Evolutionary conservation across 2,888 invertebrate genomes (phyloP).

Genomic region (Eupithecia vulgata): DNA sequence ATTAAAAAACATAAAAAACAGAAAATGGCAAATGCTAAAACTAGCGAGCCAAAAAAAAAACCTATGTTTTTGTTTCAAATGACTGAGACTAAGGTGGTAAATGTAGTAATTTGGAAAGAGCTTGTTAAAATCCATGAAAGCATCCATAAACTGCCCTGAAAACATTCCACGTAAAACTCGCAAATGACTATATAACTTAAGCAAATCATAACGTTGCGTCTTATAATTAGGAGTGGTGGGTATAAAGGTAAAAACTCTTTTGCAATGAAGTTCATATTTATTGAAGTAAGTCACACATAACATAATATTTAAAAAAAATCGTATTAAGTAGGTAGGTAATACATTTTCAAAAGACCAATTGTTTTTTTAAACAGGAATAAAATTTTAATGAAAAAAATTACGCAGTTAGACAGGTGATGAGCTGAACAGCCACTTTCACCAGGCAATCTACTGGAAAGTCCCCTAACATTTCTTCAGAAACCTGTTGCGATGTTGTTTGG

Average conservation of each 20-base stretch:
- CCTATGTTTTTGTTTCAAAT: too few relatives aligned
- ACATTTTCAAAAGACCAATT: not conserved
- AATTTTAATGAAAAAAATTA: not conserved
- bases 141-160: too few relatives aligned
- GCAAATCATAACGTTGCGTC: not conserved
- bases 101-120: too few relatives aligned
- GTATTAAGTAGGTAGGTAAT: not conserved
- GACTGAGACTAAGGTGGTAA: too few relatives aligned
- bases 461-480: too few relatives aligned
- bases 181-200: too few relatives aligned
- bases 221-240: not conserved
- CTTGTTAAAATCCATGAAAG: too few relatives aligned
- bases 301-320: not conserved
- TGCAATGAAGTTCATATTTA: not conserved
- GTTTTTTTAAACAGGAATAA: not conserved
- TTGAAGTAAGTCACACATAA: not conserved
- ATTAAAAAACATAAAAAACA: too few relatives aligned
- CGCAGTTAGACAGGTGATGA: not conserved
- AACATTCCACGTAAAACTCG: too few relatives aligned
- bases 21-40: too few relatives aligned
- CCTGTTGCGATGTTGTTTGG: too few relatives aligned
- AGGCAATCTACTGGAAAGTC: not conserved
- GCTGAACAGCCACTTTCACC: not conserved
- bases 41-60: too few relatives aligned
- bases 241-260: not conserved